phyloP scores from a whole-genome alignment of 2,888 invertebrate species.

The Drosophila cognata region DNA sequence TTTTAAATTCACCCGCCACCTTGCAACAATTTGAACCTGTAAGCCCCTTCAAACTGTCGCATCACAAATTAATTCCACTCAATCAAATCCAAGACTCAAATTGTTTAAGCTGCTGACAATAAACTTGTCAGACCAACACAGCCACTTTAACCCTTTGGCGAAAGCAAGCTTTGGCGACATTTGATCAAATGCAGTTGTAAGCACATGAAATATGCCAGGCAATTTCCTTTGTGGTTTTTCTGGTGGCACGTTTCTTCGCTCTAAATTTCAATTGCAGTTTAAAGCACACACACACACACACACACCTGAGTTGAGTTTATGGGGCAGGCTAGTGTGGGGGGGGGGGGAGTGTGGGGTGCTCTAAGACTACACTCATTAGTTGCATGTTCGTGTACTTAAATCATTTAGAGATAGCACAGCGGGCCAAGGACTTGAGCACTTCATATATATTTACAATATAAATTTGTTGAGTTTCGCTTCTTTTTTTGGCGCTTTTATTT shows the following conservation, averaged over 20 bases:
- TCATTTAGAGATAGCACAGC: conserved; percentile 63
- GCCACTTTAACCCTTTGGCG: background rate
- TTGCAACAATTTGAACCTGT: background rate
- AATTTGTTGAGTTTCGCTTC: conserved; percentile 56
- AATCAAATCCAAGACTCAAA: conserved; percentile 1
- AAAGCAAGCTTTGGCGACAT: background rate
- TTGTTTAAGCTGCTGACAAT: conserved; percentile 1
- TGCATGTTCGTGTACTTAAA: conserved; percentile 74
- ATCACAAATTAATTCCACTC: conserved; percentile 7
- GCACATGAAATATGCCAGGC: background rate
- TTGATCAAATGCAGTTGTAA: background rate
- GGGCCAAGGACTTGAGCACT: conserved; percentile 14
- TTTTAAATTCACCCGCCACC: background rate
- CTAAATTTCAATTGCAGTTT: conserved; percentile 71
- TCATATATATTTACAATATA: conserved; percentile 60
- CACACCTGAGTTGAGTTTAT: conserved; percentile 33
- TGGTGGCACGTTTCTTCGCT: conserved; percentile 53
- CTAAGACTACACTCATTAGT: conserved; percentile 62
- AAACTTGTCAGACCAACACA: background rate
- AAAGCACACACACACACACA: conserved; percentile 27
- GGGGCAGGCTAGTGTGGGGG: conserved; percentile 1
- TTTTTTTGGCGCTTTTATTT: conserved; percentile 18
- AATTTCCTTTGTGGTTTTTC: conserved; percentile 9
- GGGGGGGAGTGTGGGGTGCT: background rate
- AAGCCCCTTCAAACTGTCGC: background rate